Conservation (phyloP, 1,140 invertebrate genomes). For the Magallana gigas region DNA sequence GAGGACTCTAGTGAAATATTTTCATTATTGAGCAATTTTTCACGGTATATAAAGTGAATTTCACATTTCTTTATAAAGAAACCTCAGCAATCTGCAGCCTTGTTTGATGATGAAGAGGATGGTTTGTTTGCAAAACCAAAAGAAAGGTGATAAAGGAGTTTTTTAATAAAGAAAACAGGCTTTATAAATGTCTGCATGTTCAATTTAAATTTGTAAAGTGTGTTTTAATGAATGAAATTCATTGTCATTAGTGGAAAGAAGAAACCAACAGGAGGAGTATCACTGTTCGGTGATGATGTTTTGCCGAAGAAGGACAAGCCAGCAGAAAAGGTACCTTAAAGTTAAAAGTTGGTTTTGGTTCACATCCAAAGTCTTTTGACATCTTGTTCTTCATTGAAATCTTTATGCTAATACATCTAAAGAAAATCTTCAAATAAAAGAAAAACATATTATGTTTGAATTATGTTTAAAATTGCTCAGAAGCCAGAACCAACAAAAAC, state of each 20-base stretch:
- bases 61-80: constrained; percentile 41
- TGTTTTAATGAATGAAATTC: background rate
- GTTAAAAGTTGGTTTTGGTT: too few species aligned
- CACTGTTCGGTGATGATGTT: constrained; percentile 71
- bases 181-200: too few species aligned
- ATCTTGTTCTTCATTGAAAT: too few species aligned
- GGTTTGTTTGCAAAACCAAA: constrained; percentile 67
- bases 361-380: too few species aligned
- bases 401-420: too few species aligned
- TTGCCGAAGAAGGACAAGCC: constrained; percentile 60
- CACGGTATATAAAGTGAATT: too few species aligned
- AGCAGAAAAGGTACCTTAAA: constrained; percentile 18
- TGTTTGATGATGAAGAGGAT: constrained; percentile 66
- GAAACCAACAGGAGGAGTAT: constrained; percentile 70
- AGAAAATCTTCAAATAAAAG: too few species aligned
- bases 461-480: constrained; percentile 25
- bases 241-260: constrained; percentile 62
- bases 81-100: constrained; percentile 26
- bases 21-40: too few species aligned
- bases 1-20: too few species aligned
- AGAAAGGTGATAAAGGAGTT: constrained; percentile 53
- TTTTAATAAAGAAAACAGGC: too few species aligned
- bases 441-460: background rate
- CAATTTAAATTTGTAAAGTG: too few species aligned
- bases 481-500: constrained; percentile 50